Evolutionary conservation across 1,140 invertebrate species (phyloP).

Genomic region (Chironomus tepperi): DNA sequence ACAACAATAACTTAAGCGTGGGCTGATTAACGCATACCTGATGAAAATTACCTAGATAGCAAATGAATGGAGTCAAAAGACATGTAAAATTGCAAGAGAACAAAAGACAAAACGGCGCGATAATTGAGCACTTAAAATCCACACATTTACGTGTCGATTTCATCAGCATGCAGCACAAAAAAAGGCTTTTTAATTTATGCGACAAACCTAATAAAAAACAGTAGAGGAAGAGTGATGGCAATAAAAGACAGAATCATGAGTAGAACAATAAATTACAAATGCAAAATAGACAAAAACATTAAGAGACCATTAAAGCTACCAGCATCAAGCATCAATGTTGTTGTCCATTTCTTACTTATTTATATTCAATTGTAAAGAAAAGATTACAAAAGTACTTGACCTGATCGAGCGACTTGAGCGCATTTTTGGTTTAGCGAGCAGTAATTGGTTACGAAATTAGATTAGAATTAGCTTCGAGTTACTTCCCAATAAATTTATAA

Average conservation of each 20-base stretch:
- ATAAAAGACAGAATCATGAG: neutral
- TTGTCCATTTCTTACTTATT: neutral
- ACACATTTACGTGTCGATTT: neutral
- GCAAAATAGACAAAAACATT: constrained; percentile 14
- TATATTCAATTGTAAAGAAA: constrained; percentile 15
- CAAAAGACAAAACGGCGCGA: no score
- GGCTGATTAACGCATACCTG: no score
- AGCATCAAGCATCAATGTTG: constrained; percentile 17
- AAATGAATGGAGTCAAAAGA: no score
- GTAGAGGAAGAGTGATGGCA: neutral
- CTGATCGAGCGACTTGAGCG: no score
- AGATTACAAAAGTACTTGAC: no score
- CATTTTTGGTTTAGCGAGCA: neutral
- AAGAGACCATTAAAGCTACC: constrained; percentile 18
- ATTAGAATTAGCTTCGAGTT: no score
- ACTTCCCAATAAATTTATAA: no score
- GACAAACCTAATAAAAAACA: neutral
- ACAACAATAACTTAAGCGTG: no score
- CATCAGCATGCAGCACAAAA: neutral
- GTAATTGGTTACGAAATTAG: no score
- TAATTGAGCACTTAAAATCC: constrained; percentile 1
- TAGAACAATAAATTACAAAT: constrained; percentile 10
- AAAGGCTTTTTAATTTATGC: neutral
- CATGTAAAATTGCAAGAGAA: no score
- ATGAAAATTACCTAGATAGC: no score